Conservation (phyloP, 2,888 invertebrate genomes). For the Cantharis rufa region DNA sequence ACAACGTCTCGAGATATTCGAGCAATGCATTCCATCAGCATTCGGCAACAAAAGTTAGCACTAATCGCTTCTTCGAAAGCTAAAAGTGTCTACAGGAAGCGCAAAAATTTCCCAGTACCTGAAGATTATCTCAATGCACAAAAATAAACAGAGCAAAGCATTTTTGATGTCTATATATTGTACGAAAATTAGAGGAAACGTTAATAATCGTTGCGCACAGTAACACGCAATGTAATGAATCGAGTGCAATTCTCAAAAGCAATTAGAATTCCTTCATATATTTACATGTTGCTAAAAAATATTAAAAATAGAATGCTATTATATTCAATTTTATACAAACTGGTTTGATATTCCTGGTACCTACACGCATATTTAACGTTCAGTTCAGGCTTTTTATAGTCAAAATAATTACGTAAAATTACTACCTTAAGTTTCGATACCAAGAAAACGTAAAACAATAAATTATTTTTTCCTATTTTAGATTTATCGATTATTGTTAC, state of each 20-base stretch:
- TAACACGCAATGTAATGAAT: neutral
- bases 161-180: neutral
- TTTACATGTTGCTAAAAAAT: neutral
- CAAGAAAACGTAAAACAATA: conserved; percentile 16
- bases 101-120: neutral
- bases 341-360: conserved; percentile 10
- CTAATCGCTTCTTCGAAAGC: neutral
- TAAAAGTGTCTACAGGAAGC: neutral
- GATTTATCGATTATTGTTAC: conserved; percentile 24
- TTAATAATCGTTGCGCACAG: neutral
- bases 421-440: conserved; percentile 9
- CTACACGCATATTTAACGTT: conserved; percentile 10
- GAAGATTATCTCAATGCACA: neutral
- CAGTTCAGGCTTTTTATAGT: conserved; percentile 11
- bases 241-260: neutral
- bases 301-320: conserved; percentile 1
- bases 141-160: neutral
- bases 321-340: conserved; percentile 7
- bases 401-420: conserved; percentile 15
- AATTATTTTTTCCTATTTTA: conserved; percentile 11
- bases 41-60: neutral
- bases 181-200: neutral
- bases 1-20: neutral
- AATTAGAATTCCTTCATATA: neutral
- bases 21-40: neutral